Percentiles rank a stretch among this genome's conserved stretches.
phyloP scores from a whole-genome alignment of 2,113 vertebrate genomes.

The human region GRCh38 chr5:177273001-177273500 shows the following conservation, averaged over 20 bases:
- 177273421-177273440: neutral
- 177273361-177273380: no score
- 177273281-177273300: no score
- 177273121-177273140: neutral
- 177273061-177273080: neutral
- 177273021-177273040: neutral
- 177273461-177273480: slow-evolving; percentile 27
- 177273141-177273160: neutral
- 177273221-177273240: no score
- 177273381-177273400: no score
- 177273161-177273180: neutral
- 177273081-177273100: neutral
- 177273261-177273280: no score
- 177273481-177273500: neutral
- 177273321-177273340: no score
- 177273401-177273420: no score
- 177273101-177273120: neutral
- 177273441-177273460: neutral
- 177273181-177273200: neutral
- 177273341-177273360: no score
- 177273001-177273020: neutral
- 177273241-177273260: no score
- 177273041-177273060: neutral
- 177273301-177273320: no score
- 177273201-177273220: neutral